Evolutionary conservation across 2,888 invertebrate genomes (phyloP), one percentile per base, ranked within the genome.

Genomic region (Rhopalosiphum nymphaeae): DNA sequence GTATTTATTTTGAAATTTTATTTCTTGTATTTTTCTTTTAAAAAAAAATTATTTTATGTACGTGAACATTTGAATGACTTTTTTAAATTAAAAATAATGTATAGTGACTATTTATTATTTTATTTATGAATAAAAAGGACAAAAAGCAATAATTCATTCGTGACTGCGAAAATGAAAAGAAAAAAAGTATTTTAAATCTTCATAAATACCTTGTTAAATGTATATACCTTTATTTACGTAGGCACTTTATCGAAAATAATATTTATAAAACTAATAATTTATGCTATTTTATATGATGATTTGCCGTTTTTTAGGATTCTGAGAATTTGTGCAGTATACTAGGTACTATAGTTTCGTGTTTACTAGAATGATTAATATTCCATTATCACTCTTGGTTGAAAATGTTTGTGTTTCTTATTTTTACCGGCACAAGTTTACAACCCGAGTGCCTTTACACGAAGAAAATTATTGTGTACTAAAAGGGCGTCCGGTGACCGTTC

Each of bases 231-330:
- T 78, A 78, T 78, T 36, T 78, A n/a, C 1, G 36, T 36, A 78
- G 21, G 36, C 7, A 78, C 67, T 78, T 36, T 21, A 78, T 78
- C 36, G 78, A 78, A 78, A 36, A 7, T 2, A 21, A 36, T 78
- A 78, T 78, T 78, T 36, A 78, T 78, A 78, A 36, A 78, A 78
- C 36, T 36, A 78, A 78, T 78, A 78, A 78, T 78, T 78, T 78
- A 78, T 78, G 78, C n/a, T 36, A 78, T 78, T 78, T 36, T 21
- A 78, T 46, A 78, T 78, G 36, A 78, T 46, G 36, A 78, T 46
- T 46, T 46, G 5, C 78, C 7, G 36, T 78, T 78, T 67, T 78
- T 78, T 36, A 78, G 16, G n/a, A 36, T n/a, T 67, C n/a, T 0
- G 4, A 67, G 29, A 67, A 36, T 78, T 78, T 7, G 2, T 21